A percentile compares a stretch with the other conserved stretches of the same genome.
Evolutionary conservation across 2,113 vertebrate species (phyloP).

Genomic region (Polypterus bichir): DNA sequence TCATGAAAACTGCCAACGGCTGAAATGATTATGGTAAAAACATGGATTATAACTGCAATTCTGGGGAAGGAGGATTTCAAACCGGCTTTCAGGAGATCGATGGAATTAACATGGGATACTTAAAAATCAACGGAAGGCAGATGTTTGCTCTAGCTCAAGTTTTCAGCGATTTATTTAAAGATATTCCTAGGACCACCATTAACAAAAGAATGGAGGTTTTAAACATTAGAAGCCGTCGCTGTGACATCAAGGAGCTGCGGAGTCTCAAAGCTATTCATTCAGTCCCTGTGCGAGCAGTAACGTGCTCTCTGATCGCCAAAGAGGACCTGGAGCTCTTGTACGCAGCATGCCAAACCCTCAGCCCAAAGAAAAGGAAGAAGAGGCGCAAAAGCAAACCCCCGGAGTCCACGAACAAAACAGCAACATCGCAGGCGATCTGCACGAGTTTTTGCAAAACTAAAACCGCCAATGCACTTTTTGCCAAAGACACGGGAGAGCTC

Average conservation of each 20-base stretch:
- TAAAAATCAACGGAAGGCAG: slow-evolving; percentile 38
- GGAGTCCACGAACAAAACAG: neutral
- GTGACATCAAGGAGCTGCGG: slow-evolving; percentile 39
- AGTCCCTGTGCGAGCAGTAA: slow-evolving; percentile 38
- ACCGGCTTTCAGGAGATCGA: slow-evolving; percentile 37
- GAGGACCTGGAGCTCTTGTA: slow-evolving; percentile 41
- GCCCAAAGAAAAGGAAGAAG: slow-evolving; percentile 27
- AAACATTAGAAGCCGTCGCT: slow-evolving; percentile 41
- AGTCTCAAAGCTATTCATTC: slow-evolving; percentile 43
- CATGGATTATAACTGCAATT: slow-evolving; percentile 9
- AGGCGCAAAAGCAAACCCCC: slow-evolving; percentile 19
- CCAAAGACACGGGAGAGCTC: neutral
- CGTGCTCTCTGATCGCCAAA: slow-evolving; percentile 46
- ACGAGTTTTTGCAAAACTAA: slow-evolving; percentile 16
- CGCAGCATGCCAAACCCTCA: slow-evolving; percentile 34
- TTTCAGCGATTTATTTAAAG: slow-evolving; percentile 37
- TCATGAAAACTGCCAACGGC: slow-evolving; percentile 13
- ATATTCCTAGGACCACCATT: slow-evolving; percentile 41
- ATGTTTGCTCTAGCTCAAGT: slow-evolving; percentile 48
- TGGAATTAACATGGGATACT: slow-evolving; percentile 43
- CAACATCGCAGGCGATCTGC: neutral
- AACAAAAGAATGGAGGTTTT: slow-evolving; percentile 42
- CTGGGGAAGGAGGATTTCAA: slow-evolving; percentile 25
- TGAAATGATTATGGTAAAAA: neutral
- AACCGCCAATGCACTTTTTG: neutral